A percentile compares a stretch with the other conserved stretches of the same genome.
Conservation (phyloP, 2,797 vertebrate genomes). For the Etheostoma nigrum region DNA sequence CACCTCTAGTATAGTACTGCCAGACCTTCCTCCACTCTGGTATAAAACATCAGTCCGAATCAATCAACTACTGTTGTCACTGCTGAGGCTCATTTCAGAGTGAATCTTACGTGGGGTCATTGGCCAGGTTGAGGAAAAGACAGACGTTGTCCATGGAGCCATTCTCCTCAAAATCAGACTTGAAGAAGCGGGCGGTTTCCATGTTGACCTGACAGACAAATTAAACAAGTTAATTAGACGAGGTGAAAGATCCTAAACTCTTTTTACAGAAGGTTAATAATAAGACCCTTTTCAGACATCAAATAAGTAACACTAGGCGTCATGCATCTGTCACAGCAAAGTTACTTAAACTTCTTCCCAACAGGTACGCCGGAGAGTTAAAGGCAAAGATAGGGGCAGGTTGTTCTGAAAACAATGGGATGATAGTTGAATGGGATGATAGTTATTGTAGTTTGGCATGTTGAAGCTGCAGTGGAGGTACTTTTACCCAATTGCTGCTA, state of each 20-base stretch:
- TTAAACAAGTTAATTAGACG: neutral
- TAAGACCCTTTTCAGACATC: neutral
- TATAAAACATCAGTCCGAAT: neutral
- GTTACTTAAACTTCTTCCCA: too few relatives aligned
- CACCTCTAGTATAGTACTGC: too few relatives aligned
- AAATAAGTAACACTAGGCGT: neutral
- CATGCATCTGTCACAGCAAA: too few relatives aligned
- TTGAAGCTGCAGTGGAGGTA: too few relatives aligned
- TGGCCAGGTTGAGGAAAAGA: conserved; percentile 86
- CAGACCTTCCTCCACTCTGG: too few relatives aligned
- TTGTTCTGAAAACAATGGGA: too few relatives aligned
- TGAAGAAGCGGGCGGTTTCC: conserved; percentile 88
- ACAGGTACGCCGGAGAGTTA: too few relatives aligned
- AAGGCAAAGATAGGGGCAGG: too few relatives aligned
- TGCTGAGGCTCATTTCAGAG: neutral
- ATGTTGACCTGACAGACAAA: conserved; percentile 82
- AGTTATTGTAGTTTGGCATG: too few relatives aligned
- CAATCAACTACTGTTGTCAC: neutral
- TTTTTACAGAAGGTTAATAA: neutral
- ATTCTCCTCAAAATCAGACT: conserved; percentile 87
- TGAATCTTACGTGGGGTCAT: conserved; percentile 84
- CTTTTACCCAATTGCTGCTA: too few relatives aligned
- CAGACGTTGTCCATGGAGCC: conserved; percentile 89
- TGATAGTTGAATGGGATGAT: too few relatives aligned
- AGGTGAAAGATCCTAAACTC: neutral